phyloP scores from a whole-genome alignment of 1,140 invertebrate genomes.

The Melitaea cinxia region DNA sequence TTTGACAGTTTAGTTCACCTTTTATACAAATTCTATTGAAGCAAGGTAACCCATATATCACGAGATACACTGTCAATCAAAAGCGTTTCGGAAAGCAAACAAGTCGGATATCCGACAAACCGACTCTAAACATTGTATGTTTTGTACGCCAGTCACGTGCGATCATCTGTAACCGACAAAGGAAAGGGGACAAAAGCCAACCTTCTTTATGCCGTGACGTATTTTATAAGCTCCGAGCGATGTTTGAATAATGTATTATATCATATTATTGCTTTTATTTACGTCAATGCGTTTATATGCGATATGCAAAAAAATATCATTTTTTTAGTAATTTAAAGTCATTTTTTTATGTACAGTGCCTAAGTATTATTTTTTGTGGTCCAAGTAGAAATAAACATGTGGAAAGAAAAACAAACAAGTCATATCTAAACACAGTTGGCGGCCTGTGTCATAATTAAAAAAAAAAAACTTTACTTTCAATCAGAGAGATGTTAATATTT shows the following conservation, averaged over 20 bases:
- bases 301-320: neutral
- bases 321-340: too few relatives aligned
- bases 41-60: conserved; percentile 7
- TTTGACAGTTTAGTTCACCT: neutral
- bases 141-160: conserved; percentile 64
- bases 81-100: conserved; percentile 38
- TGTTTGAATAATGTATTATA: neutral
- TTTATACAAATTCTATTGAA: neutral
- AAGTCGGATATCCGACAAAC: conserved; percentile 41
- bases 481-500: too few relatives aligned
- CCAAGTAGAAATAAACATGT: too few relatives aligned
- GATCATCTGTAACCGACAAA: conserved; percentile 66
- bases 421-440: too few relatives aligned
- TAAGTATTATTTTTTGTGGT: too few relatives aligned
- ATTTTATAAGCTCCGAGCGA: conserved; percentile 34
- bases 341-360: too few relatives aligned
- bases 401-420: too few relatives aligned
- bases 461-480: too few relatives aligned
- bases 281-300: neutral
- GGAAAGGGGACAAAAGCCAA: conserved; percentile 55
- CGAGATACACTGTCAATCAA: conserved; percentile 38
- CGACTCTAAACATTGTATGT: conserved; percentile 36
- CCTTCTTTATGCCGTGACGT: conserved; percentile 40
- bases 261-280: neutral
- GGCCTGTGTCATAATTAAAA: too few relatives aligned